phyloP scores from a whole-genome alignment of 2,888 invertebrate species.

The Philhelius pedissequus region DNA sequence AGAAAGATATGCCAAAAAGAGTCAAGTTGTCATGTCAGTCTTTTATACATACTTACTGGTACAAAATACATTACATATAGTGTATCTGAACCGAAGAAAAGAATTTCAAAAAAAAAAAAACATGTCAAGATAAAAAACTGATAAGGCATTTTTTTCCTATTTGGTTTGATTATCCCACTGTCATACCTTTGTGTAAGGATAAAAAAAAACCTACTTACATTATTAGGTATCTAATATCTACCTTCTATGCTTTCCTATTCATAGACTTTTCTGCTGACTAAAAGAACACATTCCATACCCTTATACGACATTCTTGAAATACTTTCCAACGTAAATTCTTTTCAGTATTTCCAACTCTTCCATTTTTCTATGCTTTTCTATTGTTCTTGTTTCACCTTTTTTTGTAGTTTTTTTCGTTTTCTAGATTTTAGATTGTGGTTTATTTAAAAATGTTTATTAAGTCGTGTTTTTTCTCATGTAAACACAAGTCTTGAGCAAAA shows the following conservation, averaged over 20 bases:
- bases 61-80: too few relatives aligned
- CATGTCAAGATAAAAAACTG: slow-evolving; percentile 46
- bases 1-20: slow-evolving; percentile 40
- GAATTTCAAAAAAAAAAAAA: slow-evolving; percentile 47
- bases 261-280: slow-evolving; percentile 58
- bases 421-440: slow-evolving; percentile 62
- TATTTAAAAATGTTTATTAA: slow-evolving; percentile 68
- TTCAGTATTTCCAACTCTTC: slow-evolving; percentile 37
- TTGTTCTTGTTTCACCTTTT: background rate
- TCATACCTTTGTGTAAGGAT: slow-evolving; percentile 33
- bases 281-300: slow-evolving; percentile 51
- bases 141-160: background rate
- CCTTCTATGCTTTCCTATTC: slow-evolving; percentile 31
- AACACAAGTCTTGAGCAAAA: slow-evolving; percentile 42
- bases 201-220: slow-evolving; percentile 14
- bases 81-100: slow-evolving; percentile 2
- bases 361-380: background rate
- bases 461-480: slow-evolving; percentile 52
- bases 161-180: slow-evolving; percentile 47
- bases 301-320: slow-evolving; percentile 49
- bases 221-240: slow-evolving; percentile 25
- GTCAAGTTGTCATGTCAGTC: slow-evolving; percentile 58
- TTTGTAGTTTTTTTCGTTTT: background rate
- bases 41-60: too few relatives aligned
- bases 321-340: slow-evolving; percentile 61